Evolutionary conservation across 2,888 invertebrate species (phyloP).

Genomic region (Lasioglossum lativentre): DNA sequence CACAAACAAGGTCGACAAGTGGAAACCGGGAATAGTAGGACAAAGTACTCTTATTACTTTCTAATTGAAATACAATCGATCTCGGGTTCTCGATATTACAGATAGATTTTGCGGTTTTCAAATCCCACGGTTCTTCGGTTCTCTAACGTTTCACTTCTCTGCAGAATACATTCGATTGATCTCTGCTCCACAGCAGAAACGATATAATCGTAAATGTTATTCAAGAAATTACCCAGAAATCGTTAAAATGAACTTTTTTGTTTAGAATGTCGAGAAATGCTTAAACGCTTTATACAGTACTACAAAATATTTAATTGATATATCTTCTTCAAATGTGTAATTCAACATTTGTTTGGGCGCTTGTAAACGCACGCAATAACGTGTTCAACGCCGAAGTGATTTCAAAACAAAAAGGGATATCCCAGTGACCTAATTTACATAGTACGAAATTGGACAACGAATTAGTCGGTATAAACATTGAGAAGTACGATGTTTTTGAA

Average conservation of each 20-base stretch:
- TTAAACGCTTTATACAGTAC: not conserved
- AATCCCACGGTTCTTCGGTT: conserved; percentile 6
- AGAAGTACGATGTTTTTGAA: not conserved
- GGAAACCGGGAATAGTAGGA: conserved; percentile 45
- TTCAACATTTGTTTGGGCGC: not conserved
- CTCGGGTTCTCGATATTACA: conserved; percentile 26
- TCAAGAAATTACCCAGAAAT: not conserved
- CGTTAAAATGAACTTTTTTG: not conserved
- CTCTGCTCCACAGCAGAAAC: not conserved
- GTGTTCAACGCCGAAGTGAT: not conserved
- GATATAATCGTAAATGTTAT: not conserved
- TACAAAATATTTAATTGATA: not conserved
- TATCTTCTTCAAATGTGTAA: not conserved
- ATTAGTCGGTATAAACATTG: not conserved
- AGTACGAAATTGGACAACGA: not conserved
- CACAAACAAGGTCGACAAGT: conserved; percentile 59
- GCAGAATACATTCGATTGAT: not conserved
- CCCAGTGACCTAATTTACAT: not conserved
- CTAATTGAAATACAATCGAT: conserved; percentile 53
- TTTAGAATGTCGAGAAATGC: not conserved
- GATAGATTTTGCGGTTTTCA: conserved; percentile 38
- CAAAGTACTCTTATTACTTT: conserved; percentile 44
- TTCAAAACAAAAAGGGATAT: not conserved
- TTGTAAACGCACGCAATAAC: not conserved
- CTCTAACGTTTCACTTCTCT: not conserved